Evolutionary conservation across 2,797 vertebrate species (phyloP), one percentile per base, ranked within the genome.

Genomic region (Merluccius polli): DNA sequence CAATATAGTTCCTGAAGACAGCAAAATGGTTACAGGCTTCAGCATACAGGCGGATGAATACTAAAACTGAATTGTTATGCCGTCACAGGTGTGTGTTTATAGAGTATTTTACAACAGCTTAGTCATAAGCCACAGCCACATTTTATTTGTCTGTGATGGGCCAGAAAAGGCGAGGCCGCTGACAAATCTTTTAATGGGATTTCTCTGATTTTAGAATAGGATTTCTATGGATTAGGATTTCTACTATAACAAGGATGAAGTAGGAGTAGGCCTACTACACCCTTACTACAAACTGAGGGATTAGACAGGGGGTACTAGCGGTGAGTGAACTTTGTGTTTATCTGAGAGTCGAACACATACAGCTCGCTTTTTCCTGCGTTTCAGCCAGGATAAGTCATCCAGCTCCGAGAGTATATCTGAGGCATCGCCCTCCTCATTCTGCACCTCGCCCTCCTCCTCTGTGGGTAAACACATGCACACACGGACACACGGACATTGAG

Each of bases 351-450:
- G 70, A 41, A 18, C 15, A 38, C 70, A 38, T 87, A 96, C 95
- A 59, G 96, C 96, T 91, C 98, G 95, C 93, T 95, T 99, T 93
- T 94, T 96, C 90, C 93, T 95, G 84, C 92, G 95, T 79, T 85
- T 95, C 82, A 98, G 90, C 97, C 97, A 97, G 85, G 94, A 94
- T 72, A 97, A 91, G 81, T 96, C 96, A 85, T 95, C 93, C 89
- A 95, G 93, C 81, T 93, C 92, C 0, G 92, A 94, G 82, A 89
- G 86, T 74, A 93, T 83, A 82, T 85, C 83, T 75, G 2, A 11
- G 48, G 48, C 48, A 1, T 21, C 48, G 6, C 48, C 18, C 48
- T 52, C 48, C 3, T 52, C 18, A 0, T 89, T 92, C 77, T 92
- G 94, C 73, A 88, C 78, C 68, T 78, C 96, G 27, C 12, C 65